These are phyloP conservation scores for Drosophila pallidifrons DNA, from an alignment of 1,140 invertebrate genomes.

Conservation along the genomic window DNA sequence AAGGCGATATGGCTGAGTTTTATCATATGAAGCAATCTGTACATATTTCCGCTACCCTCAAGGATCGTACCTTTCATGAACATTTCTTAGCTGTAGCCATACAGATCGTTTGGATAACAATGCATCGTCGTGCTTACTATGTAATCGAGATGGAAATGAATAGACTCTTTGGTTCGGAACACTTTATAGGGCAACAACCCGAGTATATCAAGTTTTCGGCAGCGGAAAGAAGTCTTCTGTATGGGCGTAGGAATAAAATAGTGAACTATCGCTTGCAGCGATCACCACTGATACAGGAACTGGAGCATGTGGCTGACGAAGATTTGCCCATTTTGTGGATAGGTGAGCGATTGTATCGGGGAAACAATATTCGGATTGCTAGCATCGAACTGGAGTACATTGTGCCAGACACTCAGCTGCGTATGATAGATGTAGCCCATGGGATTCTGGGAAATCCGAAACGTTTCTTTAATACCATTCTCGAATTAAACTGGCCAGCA, in stretches of 20 bases:
- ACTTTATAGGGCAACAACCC: conserved; percentile 55
- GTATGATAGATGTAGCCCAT: conserved; percentile 72
- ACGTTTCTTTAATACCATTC: conserved; percentile 65
- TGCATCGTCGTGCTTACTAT: conserved; percentile 69
- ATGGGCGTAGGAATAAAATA: conserved; percentile 65
- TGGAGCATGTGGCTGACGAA: conserved; percentile 57
- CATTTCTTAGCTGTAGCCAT: conserved; percentile 68
- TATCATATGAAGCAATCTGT: conserved; percentile 69
- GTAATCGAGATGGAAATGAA: conserved; percentile 79
- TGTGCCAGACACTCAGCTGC: conserved; percentile 66
- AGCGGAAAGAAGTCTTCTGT: conserved; percentile 64
- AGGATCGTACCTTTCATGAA: conserved; percentile 72
- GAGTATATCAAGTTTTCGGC: conserved; percentile 59
- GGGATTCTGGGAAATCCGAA: conserved; percentile 79
- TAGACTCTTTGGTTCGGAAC: conserved; percentile 77
- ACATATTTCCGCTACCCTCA: conserved; percentile 66
- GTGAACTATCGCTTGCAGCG: conserved; percentile 71
- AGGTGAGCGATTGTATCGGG: conserved; percentile 78
- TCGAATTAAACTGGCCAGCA: conserved; percentile 64
- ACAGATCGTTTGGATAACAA: conserved; percentile 75
- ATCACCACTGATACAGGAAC: conserved; percentile 73
- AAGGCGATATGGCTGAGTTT: conserved; percentile 60
- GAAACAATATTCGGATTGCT: conserved; percentile 64
- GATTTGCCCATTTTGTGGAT: conserved; percentile 79
- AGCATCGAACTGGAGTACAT: conserved; percentile 79